Conservation (phyloP, 2,113 vertebrate genomes). For the Pseudorasbora parva region DNA sequence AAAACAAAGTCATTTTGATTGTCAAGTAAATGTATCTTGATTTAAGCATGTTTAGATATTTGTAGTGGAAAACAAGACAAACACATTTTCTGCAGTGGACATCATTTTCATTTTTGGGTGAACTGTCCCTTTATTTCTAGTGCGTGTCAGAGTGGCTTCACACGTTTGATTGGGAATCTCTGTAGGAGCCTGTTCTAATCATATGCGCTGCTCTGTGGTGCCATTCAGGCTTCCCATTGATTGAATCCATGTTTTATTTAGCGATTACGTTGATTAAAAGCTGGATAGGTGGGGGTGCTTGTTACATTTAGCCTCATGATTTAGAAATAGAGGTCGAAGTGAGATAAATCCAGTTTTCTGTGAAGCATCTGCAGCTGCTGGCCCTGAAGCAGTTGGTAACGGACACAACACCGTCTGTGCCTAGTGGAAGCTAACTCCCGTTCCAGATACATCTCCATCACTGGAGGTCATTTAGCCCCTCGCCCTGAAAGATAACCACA, state of each 20-base stretch:
- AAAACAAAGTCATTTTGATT: too few species aligned
- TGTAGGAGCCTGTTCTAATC: slow-evolving; percentile 7
- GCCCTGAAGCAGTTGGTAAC: slow-evolving; percentile 30
- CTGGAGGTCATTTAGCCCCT: slow-evolving; percentile 31
- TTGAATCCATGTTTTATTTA: slow-evolving; percentile 39
- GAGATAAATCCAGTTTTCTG: slow-evolving; percentile 18
- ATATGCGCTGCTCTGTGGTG: background rate
- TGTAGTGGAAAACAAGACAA: too few species aligned
- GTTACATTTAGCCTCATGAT: slow-evolving; percentile 24
- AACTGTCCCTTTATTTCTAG: background rate
- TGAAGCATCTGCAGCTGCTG: slow-evolving; percentile 26
- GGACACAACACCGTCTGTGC: background rate
- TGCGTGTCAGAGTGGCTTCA: slow-evolving; percentile 13
- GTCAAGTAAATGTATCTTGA: too few species aligned
- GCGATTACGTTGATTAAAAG: slow-evolving; percentile 30
- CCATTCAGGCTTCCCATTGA: background rate
- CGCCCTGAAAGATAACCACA: background rate
- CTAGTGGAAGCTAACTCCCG: background rate
- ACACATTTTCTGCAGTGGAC: background rate
- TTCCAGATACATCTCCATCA: slow-evolving; percentile 24
- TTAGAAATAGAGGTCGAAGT: slow-evolving; percentile 20
- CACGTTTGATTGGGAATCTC: slow-evolving; percentile 25
- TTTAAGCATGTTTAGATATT: too few species aligned
- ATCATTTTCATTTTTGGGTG: background rate
- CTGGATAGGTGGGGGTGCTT: slow-evolving; percentile 11